These are phyloP conservation scores for Arbacia lixula DNA, from an alignment of 53 echinoderm and acorn worm genomes.

Conservation along the genomic window DNA sequence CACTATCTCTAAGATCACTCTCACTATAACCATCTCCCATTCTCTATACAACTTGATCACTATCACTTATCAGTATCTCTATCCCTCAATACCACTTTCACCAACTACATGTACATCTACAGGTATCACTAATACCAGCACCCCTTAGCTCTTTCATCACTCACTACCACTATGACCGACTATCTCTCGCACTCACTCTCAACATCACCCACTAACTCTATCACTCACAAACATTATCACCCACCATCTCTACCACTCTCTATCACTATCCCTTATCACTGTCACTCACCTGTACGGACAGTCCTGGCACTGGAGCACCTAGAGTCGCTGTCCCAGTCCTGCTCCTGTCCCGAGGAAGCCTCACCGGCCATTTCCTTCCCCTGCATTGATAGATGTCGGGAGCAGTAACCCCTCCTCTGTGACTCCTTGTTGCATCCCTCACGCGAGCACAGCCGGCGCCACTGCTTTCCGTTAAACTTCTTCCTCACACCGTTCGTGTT, in stretches of 20 bases:
- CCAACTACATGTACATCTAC: no score
- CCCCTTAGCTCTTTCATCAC: neutral
- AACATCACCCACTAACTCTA: neutral
- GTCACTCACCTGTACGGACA: slow-evolving; percentile 59
- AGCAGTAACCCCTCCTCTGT: slow-evolving; percentile 93
- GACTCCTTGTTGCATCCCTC: slow-evolving; percentile 98
- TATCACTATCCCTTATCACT: neutral
- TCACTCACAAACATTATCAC: neutral
- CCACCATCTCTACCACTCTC: neutral
- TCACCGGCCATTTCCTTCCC: slow-evolving; percentile 56
- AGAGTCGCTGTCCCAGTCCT: slow-evolving; percentile 95
- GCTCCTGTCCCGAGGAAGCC: slow-evolving; percentile 69
- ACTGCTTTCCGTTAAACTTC: slow-evolving; percentile 98
- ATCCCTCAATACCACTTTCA: no score
- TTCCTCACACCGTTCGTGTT: slow-evolving; percentile 96
- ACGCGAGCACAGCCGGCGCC: slow-evolving; percentile 90
- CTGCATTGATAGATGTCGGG: slow-evolving; percentile 90
- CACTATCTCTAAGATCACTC: no score
- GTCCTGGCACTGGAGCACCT: slow-evolving; percentile 89
- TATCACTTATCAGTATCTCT: no score
- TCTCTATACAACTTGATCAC: no score
- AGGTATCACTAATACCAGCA: no score
- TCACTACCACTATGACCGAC: neutral
- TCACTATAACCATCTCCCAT: no score
- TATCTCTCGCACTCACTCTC: neutral